phyloP scores from a whole-genome alignment of 1,140 invertebrate species.

The Harlomillsia oculata region DNA sequence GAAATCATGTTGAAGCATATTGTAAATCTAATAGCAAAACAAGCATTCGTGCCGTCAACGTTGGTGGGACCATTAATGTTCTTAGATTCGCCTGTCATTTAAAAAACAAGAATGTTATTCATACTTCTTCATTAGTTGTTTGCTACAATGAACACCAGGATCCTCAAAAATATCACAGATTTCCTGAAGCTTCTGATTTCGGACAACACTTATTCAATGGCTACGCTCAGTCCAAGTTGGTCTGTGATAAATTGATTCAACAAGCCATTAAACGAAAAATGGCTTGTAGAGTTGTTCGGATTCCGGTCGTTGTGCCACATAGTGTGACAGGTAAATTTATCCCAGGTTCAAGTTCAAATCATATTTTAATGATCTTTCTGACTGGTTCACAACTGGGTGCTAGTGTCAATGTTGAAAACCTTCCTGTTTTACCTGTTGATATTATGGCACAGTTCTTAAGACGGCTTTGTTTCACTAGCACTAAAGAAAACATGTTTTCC shows the following conservation, averaged over 20 bases:
- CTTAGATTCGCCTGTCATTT: background rate
- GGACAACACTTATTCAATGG: background rate
- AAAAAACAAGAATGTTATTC: background rate
- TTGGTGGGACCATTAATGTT: background rate
- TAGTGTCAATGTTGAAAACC: no score
- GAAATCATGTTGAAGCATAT: background rate
- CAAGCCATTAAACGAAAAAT: background rate
- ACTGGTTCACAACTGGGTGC: no score
- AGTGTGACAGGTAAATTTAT: background rate
- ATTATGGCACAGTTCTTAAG: no score
- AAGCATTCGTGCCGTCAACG: background rate
- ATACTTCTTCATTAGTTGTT: background rate
- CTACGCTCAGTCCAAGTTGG: background rate
- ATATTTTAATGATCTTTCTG: no score
- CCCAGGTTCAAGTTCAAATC: no score
- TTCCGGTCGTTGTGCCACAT: background rate
- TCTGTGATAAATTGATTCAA: background rate
- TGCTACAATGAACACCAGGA: background rate
- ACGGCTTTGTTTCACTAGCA: no score
- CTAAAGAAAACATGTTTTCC: no score
- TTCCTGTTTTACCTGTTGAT: no score
- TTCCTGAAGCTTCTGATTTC: background rate
- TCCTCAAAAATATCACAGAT: background rate
- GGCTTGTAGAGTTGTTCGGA: background rate
- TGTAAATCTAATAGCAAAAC: background rate